Evolutionary conservation across 2,888 invertebrate species (phyloP).

Genomic region (Acanthoscelides obtectus): DNA sequence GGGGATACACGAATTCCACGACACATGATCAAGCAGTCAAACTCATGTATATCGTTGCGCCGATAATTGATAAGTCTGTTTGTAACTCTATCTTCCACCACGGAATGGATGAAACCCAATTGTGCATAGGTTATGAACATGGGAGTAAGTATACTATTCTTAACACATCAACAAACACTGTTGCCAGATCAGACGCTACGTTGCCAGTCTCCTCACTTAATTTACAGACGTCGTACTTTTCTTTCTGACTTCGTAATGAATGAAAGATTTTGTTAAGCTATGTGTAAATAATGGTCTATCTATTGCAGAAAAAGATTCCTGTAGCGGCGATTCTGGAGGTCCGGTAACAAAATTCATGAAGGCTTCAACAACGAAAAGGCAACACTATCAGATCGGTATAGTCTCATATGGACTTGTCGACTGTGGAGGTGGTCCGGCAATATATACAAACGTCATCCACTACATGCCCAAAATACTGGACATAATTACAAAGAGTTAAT

Average conservation of each 20-base stretch:
- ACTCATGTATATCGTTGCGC: constrained; percentile 39
- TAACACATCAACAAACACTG: too few relatives aligned
- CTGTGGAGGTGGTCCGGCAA: constrained; percentile 55
- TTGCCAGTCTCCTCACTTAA: too few relatives aligned
- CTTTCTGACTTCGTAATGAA: too few relatives aligned
- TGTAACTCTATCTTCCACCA: constrained; percentile 24
- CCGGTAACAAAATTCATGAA: constrained; percentile 46
- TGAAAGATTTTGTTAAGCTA: too few relatives aligned
- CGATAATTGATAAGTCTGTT: constrained; percentile 28
- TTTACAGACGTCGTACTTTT: too few relatives aligned
- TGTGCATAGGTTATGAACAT: constrained; percentile 48
- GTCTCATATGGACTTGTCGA: constrained; percentile 56
- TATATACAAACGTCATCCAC: constrained; percentile 54
- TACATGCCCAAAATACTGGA: constrained; percentile 58
- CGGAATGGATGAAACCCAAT: constrained; percentile 16
- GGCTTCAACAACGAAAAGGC: constrained; percentile 50
- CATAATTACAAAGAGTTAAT: constrained; percentile 34
- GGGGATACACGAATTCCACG: constrained; percentile 39
- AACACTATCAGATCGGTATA: constrained; percentile 55
- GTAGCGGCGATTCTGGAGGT: constrained; percentile 60
- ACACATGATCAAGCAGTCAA: constrained; percentile 30
- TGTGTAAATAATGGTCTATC: too few relatives aligned
- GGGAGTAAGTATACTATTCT: not conserved
- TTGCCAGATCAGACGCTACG: too few relatives aligned
- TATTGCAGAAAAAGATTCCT: constrained; percentile 53